Percentiles rank a stretch among this genome's conserved stretches.
Evolutionary conservation across 2,888 invertebrate species (phyloP).

Genomic region (Sphecodes monilicornis): DNA sequence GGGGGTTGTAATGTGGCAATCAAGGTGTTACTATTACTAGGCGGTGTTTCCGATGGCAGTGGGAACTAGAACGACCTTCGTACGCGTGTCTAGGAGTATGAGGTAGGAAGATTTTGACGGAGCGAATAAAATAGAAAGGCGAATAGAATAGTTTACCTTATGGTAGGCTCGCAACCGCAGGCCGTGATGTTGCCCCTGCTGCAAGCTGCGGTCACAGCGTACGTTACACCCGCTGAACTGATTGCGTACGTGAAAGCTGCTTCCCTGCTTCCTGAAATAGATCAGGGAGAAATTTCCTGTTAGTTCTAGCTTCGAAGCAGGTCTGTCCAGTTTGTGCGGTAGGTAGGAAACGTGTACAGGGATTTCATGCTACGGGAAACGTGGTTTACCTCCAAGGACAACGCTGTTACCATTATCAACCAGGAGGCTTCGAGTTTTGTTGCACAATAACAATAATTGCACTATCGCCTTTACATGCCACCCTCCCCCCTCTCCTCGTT

Average conservation of each 20-base stretch:
- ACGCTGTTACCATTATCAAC: background rate
- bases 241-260: conserved; percentile 98
- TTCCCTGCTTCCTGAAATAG: conserved; percentile 92
- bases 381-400: conserved; percentile 24
- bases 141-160: conserved; percentile 74
- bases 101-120: background rate
- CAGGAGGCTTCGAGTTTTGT: background rate
- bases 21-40: no score
- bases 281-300: conserved; percentile 63
- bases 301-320: conserved; percentile 49
- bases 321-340: conserved; percentile 57
- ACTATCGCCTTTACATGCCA: background rate
- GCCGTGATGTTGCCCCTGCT: conserved; percentile 94
- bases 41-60: background rate
- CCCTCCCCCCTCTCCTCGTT: background rate
- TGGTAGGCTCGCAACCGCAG: conserved; percentile 89
- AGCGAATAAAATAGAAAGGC: conserved; percentile 1
- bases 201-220: conserved; percentile 96
- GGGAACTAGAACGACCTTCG: background rate
- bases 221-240: conserved; percentile 96
- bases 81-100: background rate
- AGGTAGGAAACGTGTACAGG: conserved; percentile 41
- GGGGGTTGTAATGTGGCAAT: background rate
- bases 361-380: conserved; percentile 45
- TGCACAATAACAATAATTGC: background rate